Percentiles rank a stretch among this genome's conserved stretches.
Conservation (phyloP, 2,888 invertebrate genomes). For the Strigamia crassipes region DNA sequence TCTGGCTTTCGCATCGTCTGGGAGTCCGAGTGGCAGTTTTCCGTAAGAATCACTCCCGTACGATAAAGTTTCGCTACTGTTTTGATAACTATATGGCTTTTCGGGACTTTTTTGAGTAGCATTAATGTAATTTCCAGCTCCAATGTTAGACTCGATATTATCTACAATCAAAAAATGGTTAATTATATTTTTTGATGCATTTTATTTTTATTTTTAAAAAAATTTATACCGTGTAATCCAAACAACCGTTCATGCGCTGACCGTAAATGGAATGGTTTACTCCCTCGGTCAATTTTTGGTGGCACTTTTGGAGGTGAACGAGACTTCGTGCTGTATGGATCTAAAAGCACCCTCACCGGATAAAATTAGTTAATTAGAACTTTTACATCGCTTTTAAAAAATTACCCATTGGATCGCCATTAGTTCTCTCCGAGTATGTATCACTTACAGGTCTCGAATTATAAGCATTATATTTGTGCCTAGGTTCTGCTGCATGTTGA, state of each 20-base stretch:
- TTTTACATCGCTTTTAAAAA: neutral
- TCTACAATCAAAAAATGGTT: neutral
- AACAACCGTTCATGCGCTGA: conserved; percentile 50
- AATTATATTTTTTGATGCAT: neutral
- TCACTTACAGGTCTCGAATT: conserved; percentile 47
- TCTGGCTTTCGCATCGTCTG: conserved; percentile 69
- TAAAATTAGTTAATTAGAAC: neutral
- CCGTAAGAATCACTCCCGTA: conserved; percentile 60
- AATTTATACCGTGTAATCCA: conserved; percentile 35
- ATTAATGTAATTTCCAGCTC: conserved; percentile 61
- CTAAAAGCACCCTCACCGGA: neutral
- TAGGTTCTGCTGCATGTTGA: conserved; percentile 24
- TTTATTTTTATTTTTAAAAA: neutral
- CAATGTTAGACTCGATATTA: conserved; percentile 51
- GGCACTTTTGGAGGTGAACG: conserved; percentile 71
- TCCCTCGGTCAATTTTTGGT: conserved; percentile 77
- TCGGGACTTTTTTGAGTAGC: conserved; percentile 57
- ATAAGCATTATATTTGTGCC: conserved; percentile 47
- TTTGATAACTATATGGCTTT: conserved; percentile 61
- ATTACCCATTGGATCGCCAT: conserved; percentile 46
- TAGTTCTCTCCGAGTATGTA: conserved; percentile 45
- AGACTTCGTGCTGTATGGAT: conserved; percentile 47
- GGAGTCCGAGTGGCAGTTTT: conserved; percentile 51
- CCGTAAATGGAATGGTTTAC: conserved; percentile 67
- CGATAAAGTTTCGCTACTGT: conserved; percentile 81